phyloP scores from a whole-genome alignment of 2,797 vertebrate genomes.

The Smutsia gigantea region DNA sequence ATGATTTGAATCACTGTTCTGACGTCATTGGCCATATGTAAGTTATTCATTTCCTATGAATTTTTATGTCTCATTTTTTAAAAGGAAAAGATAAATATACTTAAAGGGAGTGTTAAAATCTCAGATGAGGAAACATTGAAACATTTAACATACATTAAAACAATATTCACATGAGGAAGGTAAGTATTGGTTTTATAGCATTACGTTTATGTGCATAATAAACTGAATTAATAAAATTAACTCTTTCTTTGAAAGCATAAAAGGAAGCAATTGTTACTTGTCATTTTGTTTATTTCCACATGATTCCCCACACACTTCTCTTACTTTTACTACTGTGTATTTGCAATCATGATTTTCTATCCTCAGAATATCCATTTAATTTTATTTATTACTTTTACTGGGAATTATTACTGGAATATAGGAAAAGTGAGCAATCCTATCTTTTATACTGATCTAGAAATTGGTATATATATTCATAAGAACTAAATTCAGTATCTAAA shows the following conservation, averaged over 20 bases:
- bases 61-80: too few species aligned
- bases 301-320: not conserved
- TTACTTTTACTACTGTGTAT: not conserved
- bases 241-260: not conserved
- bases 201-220: not conserved
- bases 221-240: not conserved
- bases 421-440: not conserved
- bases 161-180: not conserved
- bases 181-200: not conserved
- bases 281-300: not conserved
- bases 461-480: not conserved
- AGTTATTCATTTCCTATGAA: too few species aligned
- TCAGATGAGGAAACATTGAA: too few species aligned
- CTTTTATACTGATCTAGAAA: not conserved
- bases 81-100: too few species aligned
- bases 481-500: not conserved
- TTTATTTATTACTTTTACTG: not conserved
- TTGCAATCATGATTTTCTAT: not conserved
- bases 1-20: too few species aligned
- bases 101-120: too few species aligned
- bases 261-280: not conserved
- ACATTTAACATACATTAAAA: too few species aligned
- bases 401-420: not conserved
- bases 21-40: too few species aligned
- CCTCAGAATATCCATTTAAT: not conserved